These are phyloP conservation scores for Pristionchus pacificus DNA, from an alignment of 1,140 invertebrate species.

Conservation along the genomic window DNA sequence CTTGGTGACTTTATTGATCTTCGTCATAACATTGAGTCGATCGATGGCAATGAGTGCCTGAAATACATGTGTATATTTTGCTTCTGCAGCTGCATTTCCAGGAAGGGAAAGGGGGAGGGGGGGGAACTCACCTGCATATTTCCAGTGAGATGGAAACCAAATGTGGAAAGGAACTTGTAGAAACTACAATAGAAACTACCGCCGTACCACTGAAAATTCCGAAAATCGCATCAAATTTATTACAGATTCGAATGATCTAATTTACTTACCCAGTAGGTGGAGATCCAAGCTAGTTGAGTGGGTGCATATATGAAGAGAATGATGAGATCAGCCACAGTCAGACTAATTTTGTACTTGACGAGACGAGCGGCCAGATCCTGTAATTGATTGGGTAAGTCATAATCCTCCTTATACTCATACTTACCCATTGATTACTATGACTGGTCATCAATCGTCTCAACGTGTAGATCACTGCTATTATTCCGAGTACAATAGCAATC, in stretches of 20 bases:
- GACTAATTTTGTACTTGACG: conserved; percentile 23
- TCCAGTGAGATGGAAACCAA: conserved; percentile 28
- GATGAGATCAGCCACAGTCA: conserved; percentile 25
- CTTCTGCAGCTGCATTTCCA: no score
- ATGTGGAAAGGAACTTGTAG: conserved; percentile 33
- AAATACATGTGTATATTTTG: neutral
- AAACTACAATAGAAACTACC: conserved; percentile 17
- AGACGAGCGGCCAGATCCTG: conserved; percentile 18
- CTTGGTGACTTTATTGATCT: conserved; percentile 20
- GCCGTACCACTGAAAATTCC: conserved; percentile 23
- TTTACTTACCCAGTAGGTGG: conserved; percentile 24
- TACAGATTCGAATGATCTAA: neutral
- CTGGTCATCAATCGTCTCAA: neutral
- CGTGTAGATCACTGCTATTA: neutral
- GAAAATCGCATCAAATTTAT: neutral
- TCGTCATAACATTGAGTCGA: conserved; percentile 26
- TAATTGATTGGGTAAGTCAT: neutral
- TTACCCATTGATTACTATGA: neutral
- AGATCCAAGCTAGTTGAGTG: conserved; percentile 26
- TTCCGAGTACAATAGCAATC: neutral
- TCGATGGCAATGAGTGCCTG: conserved; percentile 23
- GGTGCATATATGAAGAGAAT: conserved; percentile 31
- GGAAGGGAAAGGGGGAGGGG: no score
- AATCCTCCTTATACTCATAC: neutral
- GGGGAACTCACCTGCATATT: conserved; percentile 26